Evolutionary conservation across 2,797 vertebrate species (phyloP), one percentile per base, ranked within the genome.

Genomic region (Thripadectes ignobilis): DNA sequence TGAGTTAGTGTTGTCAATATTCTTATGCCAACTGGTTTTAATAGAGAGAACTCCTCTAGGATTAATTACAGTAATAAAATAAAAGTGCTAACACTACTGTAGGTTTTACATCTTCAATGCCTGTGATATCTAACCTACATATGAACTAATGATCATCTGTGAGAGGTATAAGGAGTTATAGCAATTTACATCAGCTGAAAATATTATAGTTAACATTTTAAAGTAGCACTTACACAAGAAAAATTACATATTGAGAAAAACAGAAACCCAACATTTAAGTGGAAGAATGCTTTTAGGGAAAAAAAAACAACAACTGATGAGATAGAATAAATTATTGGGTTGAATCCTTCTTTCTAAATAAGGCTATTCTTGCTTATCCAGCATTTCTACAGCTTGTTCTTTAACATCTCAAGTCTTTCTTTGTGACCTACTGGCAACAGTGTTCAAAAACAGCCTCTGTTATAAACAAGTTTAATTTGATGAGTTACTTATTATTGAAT

Each of bases 31-130:
- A 85, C 36, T 62, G 49, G 4, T 59, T 91, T 94, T 83, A 83
- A 57, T 69, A 45, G 7, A 67, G 11, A 57, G 16, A 66, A 36
- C 12, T 86, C 26, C 58, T 67, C 34, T 61, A 78, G 43, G 41
- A 48, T 76, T 88, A 84, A 81, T 78, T 73, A 59, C 21, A 81
- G 27, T 26, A 88, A 75, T 75, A 72, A 94, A 95, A 85, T 63
- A 76, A 82, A 74, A 68, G 19, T 84, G 3, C 30, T 91, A 71
- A 45, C 7, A 19, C 15, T 75, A 88, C 45, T 69, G 30, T 63
- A 78, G 23, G 14, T 80, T 88, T 85, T 83, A 26, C 7, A 10
- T n/a, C n/a, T 91, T 84, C 82, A 57, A 0, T 49, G 36, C 6
- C 7, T 65, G 26, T 75, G 62, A 55, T 85, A 84, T 11, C 34